These are phyloP conservation scores for Morus bassanus DNA, from an alignment of 2,797 vertebrate species.

Conservation along the genomic window DNA sequence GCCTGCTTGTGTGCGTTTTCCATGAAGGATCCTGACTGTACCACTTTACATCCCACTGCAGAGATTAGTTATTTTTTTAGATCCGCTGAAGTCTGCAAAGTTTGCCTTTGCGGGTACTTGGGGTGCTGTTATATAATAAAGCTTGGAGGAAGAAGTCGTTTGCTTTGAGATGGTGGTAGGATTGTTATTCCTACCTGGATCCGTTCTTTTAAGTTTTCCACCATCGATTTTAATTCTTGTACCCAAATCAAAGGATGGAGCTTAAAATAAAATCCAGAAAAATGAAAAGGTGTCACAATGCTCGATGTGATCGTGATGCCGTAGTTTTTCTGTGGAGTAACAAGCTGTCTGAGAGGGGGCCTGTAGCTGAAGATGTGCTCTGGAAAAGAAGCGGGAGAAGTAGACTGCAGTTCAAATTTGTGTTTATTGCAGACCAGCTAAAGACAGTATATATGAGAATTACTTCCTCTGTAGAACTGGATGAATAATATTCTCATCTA, in stretches of 20 bases:
- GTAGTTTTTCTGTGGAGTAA: neutral
- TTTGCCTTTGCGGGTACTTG: neutral
- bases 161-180: neutral
- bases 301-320: fast-evolving
- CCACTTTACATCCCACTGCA: neutral
- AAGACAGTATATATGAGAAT: neutral
- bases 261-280: neutral
- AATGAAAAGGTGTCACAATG: neutral
- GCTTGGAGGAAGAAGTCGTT: neutral
- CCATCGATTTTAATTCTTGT: neutral
- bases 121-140: neutral
- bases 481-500: neutral
- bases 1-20: neutral
- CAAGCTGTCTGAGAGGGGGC: neutral
- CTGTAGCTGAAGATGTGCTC: neutral
- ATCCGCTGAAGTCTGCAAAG: neutral
- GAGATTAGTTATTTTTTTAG: neutral
- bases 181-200: neutral
- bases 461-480: neutral
- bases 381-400: neutral
- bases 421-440: neutral
- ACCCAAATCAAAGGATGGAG: neutral
- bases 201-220: neutral
- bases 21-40: neutral
- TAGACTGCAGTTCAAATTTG: neutral